Conservation (phyloP, 1,140 invertebrate species). For the Globodera rostochiensis region DNA sequence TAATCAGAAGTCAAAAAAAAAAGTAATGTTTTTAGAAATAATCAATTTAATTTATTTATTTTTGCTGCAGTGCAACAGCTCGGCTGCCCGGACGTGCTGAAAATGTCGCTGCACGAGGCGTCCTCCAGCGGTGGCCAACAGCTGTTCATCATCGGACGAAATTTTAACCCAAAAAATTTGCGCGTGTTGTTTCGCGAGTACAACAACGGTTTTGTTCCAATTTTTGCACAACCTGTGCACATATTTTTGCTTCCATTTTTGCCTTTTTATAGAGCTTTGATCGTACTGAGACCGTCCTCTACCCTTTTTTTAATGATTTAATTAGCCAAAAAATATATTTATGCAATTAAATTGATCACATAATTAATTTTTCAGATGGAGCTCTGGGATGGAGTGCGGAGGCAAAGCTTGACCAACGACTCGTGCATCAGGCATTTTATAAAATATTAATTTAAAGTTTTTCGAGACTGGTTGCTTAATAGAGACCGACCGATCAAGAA, state of each 20-base stretch:
- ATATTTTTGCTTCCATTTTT: too few relatives aligned
- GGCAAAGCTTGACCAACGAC: slow-evolving; percentile 68
- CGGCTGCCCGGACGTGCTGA: slow-evolving; percentile 90
- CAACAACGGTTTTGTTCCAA: slow-evolving; percentile 36
- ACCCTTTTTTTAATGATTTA: neutral
- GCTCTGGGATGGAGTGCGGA: slow-evolving; percentile 66
- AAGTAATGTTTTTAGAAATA: neutral
- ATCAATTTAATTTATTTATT: slow-evolving; percentile 41
- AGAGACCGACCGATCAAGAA: too few relatives aligned
- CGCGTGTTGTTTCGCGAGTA: slow-evolving; percentile 80
- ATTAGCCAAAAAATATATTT: slow-evolving; percentile 9
- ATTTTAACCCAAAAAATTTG: slow-evolving; percentile 87
- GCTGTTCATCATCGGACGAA: slow-evolving; percentile 91
- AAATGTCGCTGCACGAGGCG: slow-evolving; percentile 82
- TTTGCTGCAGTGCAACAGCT: slow-evolving; percentile 81
- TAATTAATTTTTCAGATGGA: slow-evolving; percentile 34
- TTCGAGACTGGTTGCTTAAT: too few relatives aligned
- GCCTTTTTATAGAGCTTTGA: too few relatives aligned
- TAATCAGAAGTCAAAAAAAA: slow-evolving; percentile 1
- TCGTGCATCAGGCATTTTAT: slow-evolving; percentile 66
- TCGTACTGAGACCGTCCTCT: too few relatives aligned
- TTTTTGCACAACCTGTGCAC: too few relatives aligned
- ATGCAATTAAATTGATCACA: neutral
- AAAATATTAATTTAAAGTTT: too few relatives aligned
- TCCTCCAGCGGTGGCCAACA: slow-evolving; percentile 79